These are phyloP conservation scores for Papilio aristodemus DNA, from an alignment of 1,140 invertebrate species.

Conservation along the genomic window DNA sequence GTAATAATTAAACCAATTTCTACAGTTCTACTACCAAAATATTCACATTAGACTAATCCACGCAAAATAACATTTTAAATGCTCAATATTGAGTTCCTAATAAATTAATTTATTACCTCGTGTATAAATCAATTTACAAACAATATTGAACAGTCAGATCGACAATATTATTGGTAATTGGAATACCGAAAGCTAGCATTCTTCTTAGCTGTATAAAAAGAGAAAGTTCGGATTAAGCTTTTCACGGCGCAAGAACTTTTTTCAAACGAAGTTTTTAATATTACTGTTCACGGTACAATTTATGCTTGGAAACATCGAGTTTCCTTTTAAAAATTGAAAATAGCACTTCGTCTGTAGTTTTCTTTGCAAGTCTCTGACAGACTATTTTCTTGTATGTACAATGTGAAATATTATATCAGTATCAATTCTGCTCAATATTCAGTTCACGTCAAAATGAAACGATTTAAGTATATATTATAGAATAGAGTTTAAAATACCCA, in stretches of 20 bases:
- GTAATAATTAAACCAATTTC: no score
- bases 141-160: background rate
- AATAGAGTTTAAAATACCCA: no score
- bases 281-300: constrained; percentile 18
- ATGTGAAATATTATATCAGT: no score
- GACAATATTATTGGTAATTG: background rate
- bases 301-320: constrained; percentile 18
- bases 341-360: constrained; percentile 20
- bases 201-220: background rate
- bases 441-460: background rate
- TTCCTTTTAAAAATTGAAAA: constrained; percentile 21
- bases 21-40: no score
- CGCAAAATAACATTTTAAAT: no score
- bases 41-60: no score
- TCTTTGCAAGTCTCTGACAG: constrained; percentile 2
- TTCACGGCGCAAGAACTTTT: constrained; percentile 16
- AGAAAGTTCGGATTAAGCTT: constrained; percentile 5
- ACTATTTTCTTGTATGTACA: constrained; percentile 5
- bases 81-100: no score
- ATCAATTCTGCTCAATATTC: no score
- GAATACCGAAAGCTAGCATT: background rate
- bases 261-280: constrained; percentile 17
- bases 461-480: background rate
- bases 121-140: no score
- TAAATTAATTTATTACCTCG: no score